Base-by-base conservation (phyloP, 2,888 invertebrate species). In the Acleris sparsana region DNA sequence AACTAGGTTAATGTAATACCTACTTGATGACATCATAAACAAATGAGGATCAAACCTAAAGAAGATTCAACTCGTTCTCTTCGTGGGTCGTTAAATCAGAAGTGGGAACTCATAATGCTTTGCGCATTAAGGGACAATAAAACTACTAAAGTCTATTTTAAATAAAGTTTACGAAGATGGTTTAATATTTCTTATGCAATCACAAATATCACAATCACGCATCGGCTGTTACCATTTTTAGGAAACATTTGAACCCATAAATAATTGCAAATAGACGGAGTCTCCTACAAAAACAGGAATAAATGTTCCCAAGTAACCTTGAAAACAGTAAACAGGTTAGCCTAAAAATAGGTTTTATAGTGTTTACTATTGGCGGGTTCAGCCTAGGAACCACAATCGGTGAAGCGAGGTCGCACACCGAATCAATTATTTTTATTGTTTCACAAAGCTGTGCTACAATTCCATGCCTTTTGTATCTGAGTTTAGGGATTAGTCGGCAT, bases 341-440 rank as follows among this genome's bases (percentile, higher is more conserved):
- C 51, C 69, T 68, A 70, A 67, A 70, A 71, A 71, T 71, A 72
- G 60, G 64, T 56, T 67, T 65, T 67, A 68, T 70, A 62, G 60
- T 68, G 66, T 69, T 73, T 67, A 69, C 68, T 67, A 63, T 70
- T 67, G 57, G 65, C 53, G 65, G 46, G 69, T 57, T 55, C 64
- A 70, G 59, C 46, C 64, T 57, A 43, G 48, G 56, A 44, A 56
- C 20, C 57, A 18, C 17, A 46, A 63, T 49, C 25, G 4, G 43
- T 5, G 67, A 55, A 60, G 67, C 68, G 55, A 62, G 67, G 69
- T 69, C 58, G 68, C 48, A 55, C 61, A 67, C 39, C 53, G 69
- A 70, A 71, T 71, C 69, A 71, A 72, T 71, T 71, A 69, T 60
- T 67, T 70, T 67, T 70, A 70, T 62, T 57, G 25, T 18, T 39